Percentiles rank a stretch among this genome's conserved stretches.
Conservation (phyloP, 2,797 vertebrate species). For the Delichon dasypus region DNA sequence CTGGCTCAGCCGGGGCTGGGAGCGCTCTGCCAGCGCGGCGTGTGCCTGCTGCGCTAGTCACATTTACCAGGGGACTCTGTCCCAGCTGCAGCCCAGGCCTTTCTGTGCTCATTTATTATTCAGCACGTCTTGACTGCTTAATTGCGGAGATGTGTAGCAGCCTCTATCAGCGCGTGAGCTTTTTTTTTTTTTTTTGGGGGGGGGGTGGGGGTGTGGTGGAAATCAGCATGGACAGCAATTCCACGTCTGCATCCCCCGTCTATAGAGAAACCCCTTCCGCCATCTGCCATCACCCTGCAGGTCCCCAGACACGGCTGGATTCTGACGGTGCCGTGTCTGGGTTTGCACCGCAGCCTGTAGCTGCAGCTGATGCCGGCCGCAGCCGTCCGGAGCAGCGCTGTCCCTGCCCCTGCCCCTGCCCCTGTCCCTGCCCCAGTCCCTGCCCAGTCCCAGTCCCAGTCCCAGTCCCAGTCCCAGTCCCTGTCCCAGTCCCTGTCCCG, state of each 20-base stretch:
- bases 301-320: neutral
- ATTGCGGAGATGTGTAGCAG: conserved; percentile 1
- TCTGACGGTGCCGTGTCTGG: neutral
- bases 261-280: neutral
- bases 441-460: no score
- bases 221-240: neutral
- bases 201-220: neutral
- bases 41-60: neutral
- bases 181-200: neutral
- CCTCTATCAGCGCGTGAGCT: neutral
- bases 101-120: conserved; percentile 10
- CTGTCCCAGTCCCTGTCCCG: no score
- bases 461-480: neutral
- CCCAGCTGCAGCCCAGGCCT: conserved; percentile 5
- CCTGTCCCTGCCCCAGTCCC: no score
- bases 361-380: neutral
- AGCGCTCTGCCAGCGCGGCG: rapidly evolving
- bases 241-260: neutral
- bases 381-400: rapidly evolving
- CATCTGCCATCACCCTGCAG: neutral
- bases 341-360: rapidly evolving
- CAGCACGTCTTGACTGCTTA: conserved; percentile 20
- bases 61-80: neutral
- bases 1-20: neutral
- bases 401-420: no score